phyloP scores from a whole-genome alignment of 2,113 vertebrate species.

The Himantopus leucocephalus region DNA sequence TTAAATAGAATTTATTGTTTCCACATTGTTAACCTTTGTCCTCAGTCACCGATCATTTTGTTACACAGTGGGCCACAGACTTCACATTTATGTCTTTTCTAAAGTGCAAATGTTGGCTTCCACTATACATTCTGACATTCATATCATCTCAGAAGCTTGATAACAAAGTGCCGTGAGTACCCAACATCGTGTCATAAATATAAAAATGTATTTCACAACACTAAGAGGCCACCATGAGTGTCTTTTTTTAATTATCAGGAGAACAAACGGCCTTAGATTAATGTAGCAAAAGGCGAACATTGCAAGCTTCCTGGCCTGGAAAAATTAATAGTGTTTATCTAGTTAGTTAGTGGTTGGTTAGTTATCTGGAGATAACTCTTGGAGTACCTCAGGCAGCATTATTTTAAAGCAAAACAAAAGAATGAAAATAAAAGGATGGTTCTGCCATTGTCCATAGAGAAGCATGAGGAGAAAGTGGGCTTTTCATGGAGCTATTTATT shows the following conservation, averaged over 20 bases:
- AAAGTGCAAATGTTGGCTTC: background rate
- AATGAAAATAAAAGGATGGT: background rate
- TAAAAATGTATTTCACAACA: background rate
- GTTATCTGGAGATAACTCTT: background rate
- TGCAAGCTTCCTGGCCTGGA: background rate
- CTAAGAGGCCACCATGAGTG: background rate
- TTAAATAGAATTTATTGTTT: slow-evolving; percentile 32
- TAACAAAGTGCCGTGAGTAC: background rate
- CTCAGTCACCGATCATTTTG: background rate
- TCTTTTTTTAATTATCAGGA: background rate
- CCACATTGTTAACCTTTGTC: slow-evolving; percentile 13
- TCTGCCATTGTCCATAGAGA: background rate
- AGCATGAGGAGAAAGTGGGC: background rate
- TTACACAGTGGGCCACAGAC: background rate
- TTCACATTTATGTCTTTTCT: background rate
- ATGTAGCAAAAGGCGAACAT: background rate
- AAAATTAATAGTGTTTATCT: background rate
- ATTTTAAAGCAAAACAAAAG: background rate
- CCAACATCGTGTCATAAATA: background rate
- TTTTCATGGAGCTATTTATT: background rate
- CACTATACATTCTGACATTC: background rate
- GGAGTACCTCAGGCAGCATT: background rate
- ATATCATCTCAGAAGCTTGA: background rate
- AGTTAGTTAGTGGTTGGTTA: background rate
- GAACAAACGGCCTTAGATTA: background rate